phyloP scores from a whole-genome alignment of 2,888 invertebrate species.

The Phengaris alcon region DNA sequence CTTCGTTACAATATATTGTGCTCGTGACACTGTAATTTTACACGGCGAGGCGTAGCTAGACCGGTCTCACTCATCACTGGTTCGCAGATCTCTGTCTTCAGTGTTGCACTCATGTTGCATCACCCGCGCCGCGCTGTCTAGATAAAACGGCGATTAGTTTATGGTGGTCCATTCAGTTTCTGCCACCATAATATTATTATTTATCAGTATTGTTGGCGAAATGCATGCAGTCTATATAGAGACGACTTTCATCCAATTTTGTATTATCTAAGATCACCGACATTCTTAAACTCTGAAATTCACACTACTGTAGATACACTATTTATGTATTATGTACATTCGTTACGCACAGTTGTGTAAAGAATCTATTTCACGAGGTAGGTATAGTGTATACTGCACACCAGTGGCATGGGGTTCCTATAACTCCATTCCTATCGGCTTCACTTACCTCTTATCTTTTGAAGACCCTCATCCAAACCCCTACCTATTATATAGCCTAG shows the following conservation, averaged over 20 bases:
- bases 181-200: neutral
- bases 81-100: no score
- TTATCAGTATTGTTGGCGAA: neutral
- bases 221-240: neutral
- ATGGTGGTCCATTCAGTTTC: slow-evolving; percentile 11
- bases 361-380: neutral
- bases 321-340: neutral
- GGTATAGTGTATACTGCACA: neutral
- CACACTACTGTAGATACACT: neutral
- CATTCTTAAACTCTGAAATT: neutral
- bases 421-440: no score
- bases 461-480: no score
- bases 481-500: no score
- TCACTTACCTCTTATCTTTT: no score
- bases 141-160: neutral
- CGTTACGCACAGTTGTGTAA: neutral
- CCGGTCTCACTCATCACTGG: no score
- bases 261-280: neutral
- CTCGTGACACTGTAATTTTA: no score
- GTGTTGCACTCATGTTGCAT: no score
- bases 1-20: no score
- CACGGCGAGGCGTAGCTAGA: no score
- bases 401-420: no score
- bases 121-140: slow-evolving; percentile 1
- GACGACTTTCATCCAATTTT: neutral